Evolutionary conservation across 2,113 vertebrate species (phyloP), one percentile per base, ranked within the genome.

Genomic region (Lophotis ruficrista): DNA sequence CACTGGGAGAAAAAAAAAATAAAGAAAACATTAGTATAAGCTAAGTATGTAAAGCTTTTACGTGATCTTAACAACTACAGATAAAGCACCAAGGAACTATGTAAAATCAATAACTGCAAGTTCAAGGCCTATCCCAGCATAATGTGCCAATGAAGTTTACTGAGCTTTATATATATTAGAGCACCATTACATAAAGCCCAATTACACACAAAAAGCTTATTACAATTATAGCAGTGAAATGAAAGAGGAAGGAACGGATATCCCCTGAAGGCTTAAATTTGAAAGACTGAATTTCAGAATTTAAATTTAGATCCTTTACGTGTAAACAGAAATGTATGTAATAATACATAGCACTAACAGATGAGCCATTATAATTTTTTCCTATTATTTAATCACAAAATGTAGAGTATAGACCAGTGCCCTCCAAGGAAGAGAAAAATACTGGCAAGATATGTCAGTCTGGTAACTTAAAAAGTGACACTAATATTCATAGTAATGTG

Each of bases 1-100:
- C 76, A 21, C 15, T 12, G 16, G 12, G 24, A 2, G 3, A 4
- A 7, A 6, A 4, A 6, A 4, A 48, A 35, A 45, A n/a, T 12
- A 58, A 54, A 69, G 2, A 18, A 56, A 90, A 48, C 3, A 25
- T n/a, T 71, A 23, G 14, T 45, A 41, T 57, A 24, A 78, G 3
- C 2, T 8, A 77, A 37, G 8, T 79, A 54, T n/a, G 22, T 13
- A 33, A 53, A 69, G 24, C 3, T 73, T 89, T 38, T 38, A 41
- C 28, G 8, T 70, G 31, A 61, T 53, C 41, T 37, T 64, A 51
- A 71, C 47, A 47, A 14, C 4, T 53, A 65, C 16, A 82, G 50
- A 37, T 54, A 77, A 71, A 58, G 16, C 43, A 47, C 24, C 33
- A 64, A 28, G 6, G 6, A 90, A 38, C 37, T 38, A 33, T 12